Base-by-base conservation (phyloP, 2,888 invertebrate species). In the Baccha elongata region DNA sequence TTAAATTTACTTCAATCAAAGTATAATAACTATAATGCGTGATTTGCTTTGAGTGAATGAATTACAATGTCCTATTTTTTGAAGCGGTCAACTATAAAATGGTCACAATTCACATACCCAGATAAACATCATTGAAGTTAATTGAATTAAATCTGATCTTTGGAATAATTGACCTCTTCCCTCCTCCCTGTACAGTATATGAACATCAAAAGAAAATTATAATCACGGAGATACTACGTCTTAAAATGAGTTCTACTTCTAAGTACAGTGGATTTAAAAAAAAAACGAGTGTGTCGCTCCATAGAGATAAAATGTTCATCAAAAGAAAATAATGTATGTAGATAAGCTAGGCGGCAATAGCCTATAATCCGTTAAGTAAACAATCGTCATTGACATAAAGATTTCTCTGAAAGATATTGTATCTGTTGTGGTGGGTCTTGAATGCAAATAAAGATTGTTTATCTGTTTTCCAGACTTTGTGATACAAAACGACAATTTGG, bases 101-200 rank as follows among this genome's bases (percentile, higher is more conserved):
- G 26, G 6, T 52, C 32, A 26, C 1, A 26, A 37, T 1, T 3
- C 19, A 23, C 19, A 17, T 68, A 26, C n/a, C 3, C 17, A 32
- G 13, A 48, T 55, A 26, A 42, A 65, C 19, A 29, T 35, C 21
- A 23, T 53, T 46, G 19, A 37, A 19, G 37, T 23, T 48, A 73
- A 79, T 79, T 79, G 73, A 73, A 69, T 58, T 62, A 62, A 73
- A 37, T 44, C 23, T 17, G 42, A 68, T 79, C 52, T 50, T 32
- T 42, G 21, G n/a, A 50, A 58, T 50, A 50, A 65, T 40, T 65
- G 42, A 44, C 32, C 21, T 32, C n/a, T 35, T 19, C 58, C 13
- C 44, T 29, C 48, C 23, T 13, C 48, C 7, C 37, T 15, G 15
- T 13, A 10, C 29, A 2, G 3, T 32, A 29, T 40, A 40, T n/a